A percentile compares a stretch with the other conserved stretches of the same genome.
Evolutionary conservation across 2,797 vertebrate species (phyloP).

Genomic region (Alauda arvensis): DNA sequence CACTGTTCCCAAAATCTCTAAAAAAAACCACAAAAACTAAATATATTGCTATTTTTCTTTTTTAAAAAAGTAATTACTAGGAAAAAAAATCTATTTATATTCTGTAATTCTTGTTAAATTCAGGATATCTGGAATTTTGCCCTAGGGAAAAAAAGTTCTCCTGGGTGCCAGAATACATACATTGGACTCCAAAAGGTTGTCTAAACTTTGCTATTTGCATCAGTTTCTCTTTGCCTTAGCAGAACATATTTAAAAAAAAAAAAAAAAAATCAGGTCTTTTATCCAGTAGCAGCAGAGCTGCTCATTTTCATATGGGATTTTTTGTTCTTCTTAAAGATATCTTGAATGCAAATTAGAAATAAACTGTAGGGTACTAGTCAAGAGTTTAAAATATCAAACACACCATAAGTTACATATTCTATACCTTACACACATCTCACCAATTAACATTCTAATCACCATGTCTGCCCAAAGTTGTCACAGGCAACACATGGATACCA

Average conservation of each 20-base stretch:
- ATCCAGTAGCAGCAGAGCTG: background rate
- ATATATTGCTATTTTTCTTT: too few relatives aligned
- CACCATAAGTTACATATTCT: background rate
- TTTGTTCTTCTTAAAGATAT: background rate
- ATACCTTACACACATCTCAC: accelerated
- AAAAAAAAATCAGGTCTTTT: background rate
- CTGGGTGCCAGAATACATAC: background rate
- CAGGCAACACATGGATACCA: background rate
- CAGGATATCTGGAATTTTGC: background rate
- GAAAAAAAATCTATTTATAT: background rate
- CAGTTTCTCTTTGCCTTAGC: background rate
- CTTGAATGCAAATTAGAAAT: background rate
- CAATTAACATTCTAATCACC: background rate
- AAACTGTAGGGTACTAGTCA: background rate
- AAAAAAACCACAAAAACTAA: background rate
- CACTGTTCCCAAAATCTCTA: background rate
- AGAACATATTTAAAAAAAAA: background rate
- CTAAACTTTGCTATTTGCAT: background rate
- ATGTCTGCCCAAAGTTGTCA: accelerated
- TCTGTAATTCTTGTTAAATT: background rate
- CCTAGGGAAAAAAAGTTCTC: background rate
- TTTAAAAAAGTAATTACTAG: background rate
- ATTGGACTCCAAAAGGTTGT: background rate
- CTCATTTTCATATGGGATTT: background rate
- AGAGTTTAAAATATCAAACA: background rate